Percentiles rank a stretch among this genome's conserved stretches.
These are phyloP conservation scores for Parotia lawesii DNA, from an alignment of 2,113 vertebrate species.

Conservation along the genomic window DNA sequence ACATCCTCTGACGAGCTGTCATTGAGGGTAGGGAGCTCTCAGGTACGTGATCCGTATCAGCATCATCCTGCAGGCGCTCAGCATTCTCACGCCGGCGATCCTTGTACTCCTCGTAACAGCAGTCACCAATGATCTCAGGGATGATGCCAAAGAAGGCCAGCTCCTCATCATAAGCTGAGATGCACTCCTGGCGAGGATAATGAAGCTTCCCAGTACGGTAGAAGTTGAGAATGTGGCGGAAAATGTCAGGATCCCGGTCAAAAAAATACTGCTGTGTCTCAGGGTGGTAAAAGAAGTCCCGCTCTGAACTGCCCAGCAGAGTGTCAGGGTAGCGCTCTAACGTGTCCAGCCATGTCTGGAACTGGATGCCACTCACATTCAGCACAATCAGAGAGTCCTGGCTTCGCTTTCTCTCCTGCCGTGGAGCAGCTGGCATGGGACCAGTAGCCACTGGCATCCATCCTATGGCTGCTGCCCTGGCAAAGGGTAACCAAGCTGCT, in stretches of 20 bases:
- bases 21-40: conserved; percentile 78
- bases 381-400: conserved; percentile 86
- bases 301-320: conserved; percentile 90
- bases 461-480: conserved; percentile 92
- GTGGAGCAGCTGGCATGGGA: conserved; percentile 88
- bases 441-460: conserved; percentile 96
- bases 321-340: conserved; percentile 95
- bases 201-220: conserved; percentile 95
- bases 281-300: conserved; percentile 94
- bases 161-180: conserved; percentile 94
- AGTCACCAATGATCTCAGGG: conserved; percentile 95
- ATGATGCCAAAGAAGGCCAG: conserved; percentile 94
- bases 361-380: conserved; percentile 91
- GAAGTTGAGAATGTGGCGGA: conserved; percentile 95
- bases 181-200: conserved; percentile 94
- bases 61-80: conserved; percentile 90
- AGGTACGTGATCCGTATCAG: conserved; percentile 74
- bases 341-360: conserved; percentile 95
- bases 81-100: conserved; percentile 91
- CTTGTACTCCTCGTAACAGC: conserved; percentile 97
- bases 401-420: conserved; percentile 76
- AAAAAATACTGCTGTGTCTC: conserved; percentile 94
- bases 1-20: conserved; percentile 86
- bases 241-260: conserved; percentile 95
- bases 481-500: conserved; percentile 95